A percentile compares a stretch with the other conserved stretches of the same genome.
These are phyloP conservation scores for Chiroxiphia lanceolata DNA, from an alignment of 2,797 vertebrate genomes.

Conservation along the genomic window DNA sequence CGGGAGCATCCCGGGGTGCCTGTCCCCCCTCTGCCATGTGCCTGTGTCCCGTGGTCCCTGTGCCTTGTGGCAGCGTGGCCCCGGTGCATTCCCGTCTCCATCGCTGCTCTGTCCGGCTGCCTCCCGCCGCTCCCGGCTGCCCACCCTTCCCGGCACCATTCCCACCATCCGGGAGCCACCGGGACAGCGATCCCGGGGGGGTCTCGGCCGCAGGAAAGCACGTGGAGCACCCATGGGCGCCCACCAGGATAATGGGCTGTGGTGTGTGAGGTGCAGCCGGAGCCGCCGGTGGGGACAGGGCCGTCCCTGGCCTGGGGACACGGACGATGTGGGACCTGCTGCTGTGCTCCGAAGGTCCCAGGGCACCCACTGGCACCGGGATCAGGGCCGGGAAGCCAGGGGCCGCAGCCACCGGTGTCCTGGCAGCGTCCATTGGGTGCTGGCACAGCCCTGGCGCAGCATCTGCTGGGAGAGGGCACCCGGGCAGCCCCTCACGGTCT, in stretches of 20 bases:
- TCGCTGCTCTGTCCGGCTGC: background rate
- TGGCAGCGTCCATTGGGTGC: rapidly evolving
- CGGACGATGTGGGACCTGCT: background rate
- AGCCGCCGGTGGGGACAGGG: rapidly evolving
- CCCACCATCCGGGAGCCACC: background rate
- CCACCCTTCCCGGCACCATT: background rate
- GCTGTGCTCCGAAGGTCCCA: background rate
- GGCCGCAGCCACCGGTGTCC: background rate
- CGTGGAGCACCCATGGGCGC: background rate
- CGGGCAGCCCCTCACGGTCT: background rate
- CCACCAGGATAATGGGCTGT: background rate
- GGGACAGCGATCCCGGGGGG: background rate
- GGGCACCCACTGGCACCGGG: background rate
- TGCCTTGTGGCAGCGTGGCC: background rate
- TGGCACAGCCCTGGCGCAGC: background rate
- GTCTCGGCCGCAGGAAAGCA: background rate
- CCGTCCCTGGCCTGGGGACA: background rate
- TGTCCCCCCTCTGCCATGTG: background rate
- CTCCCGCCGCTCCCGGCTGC: background rate
- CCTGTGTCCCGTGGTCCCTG: background rate
- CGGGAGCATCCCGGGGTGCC: background rate
- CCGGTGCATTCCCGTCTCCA: background rate
- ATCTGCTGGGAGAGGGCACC: background rate
- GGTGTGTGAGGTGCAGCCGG: background rate
- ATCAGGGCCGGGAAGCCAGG: background rate